A percentile compares a stretch with the other conserved stretches of the same genome.
These are phyloP conservation scores for Pavo muticus DNA, from an alignment of 2,113 vertebrate genomes.

Conservation along the genomic window DNA sequence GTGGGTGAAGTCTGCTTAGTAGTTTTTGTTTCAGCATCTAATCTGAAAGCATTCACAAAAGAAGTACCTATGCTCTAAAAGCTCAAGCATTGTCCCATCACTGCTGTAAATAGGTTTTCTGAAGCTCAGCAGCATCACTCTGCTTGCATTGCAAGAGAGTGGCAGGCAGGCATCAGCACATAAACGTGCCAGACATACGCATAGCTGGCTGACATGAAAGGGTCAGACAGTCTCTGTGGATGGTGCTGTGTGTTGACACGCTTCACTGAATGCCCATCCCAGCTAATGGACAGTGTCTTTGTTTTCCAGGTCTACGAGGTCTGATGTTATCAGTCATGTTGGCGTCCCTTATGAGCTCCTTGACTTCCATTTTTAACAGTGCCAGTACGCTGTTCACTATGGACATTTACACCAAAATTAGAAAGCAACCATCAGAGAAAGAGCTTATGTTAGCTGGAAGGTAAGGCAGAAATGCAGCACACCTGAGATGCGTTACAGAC, in stretches of 20 bases:
- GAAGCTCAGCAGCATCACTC: neutral
- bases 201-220: neutral
- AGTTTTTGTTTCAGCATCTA: neutral
- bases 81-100: neutral
- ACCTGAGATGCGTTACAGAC: accelerated
- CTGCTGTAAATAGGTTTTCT: neutral
- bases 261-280: accelerated
- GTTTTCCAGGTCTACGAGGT: conserved; percentile 87
- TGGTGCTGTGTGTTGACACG: accelerated
- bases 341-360: conserved; percentile 97
- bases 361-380: conserved; percentile 98
- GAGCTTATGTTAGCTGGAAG: conserved; percentile 95
- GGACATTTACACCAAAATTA: conserved; percentile 93
- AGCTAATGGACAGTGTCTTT: accelerated
- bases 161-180: neutral
- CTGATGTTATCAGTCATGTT: conserved; percentile 96
- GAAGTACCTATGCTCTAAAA: neutral
- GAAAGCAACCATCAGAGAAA: conserved; percentile 79
- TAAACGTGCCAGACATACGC: accelerated
- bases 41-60: neutral
- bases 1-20: neutral
- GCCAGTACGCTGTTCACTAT: conserved; percentile 96
- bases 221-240: accelerated
- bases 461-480: conserved; percentile 31
- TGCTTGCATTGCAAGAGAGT: neutral